A percentile compares a stretch with the other conserved stretches of the same genome.
phyloP scores from a whole-genome alignment of 2,113 vertebrate genomes.

The Rostratula benghalensis region DNA sequence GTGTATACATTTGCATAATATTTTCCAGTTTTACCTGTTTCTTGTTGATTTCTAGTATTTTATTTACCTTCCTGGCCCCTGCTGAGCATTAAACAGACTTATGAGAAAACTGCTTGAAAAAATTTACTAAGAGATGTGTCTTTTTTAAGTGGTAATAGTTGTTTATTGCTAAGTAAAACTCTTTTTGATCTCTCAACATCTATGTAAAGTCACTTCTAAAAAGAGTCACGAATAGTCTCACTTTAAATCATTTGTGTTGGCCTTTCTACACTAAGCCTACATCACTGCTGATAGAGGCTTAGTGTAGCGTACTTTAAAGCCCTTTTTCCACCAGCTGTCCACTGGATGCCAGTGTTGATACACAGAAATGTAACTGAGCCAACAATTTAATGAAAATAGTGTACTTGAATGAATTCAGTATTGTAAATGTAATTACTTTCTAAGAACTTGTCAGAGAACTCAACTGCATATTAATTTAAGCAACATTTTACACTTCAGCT shows the following conservation, averaged over 20 bases:
- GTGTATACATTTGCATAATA: not conserved
- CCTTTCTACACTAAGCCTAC: not conserved
- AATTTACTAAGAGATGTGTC: not conserved
- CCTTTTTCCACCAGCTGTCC: conserved; percentile 24
- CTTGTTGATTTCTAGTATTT: not conserved
- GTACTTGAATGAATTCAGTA: not conserved
- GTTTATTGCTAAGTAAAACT: not conserved
- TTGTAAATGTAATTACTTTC: not conserved
- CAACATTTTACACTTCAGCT: not conserved
- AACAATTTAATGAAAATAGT: not conserved
- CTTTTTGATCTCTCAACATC: not conserved
- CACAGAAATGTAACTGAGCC: not conserved
- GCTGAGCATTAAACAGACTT: not conserved
- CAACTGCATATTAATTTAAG: not conserved
- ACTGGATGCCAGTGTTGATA: conserved; percentile 68
- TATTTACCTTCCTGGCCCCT: not conserved
- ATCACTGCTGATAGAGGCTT: not conserved
- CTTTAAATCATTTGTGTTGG: not conserved
- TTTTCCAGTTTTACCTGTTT: not conserved
- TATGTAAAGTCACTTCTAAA: not conserved
- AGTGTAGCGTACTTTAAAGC: not conserved
- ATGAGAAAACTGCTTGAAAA: not conserved
- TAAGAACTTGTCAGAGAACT: not conserved
- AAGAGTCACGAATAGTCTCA: not conserved
- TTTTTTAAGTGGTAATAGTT: not conserved